A percentile compares a stretch with the other conserved stretches of the same genome.
Conservation (phyloP, 2,888 invertebrate genomes). For the Amiota communis region DNA sequence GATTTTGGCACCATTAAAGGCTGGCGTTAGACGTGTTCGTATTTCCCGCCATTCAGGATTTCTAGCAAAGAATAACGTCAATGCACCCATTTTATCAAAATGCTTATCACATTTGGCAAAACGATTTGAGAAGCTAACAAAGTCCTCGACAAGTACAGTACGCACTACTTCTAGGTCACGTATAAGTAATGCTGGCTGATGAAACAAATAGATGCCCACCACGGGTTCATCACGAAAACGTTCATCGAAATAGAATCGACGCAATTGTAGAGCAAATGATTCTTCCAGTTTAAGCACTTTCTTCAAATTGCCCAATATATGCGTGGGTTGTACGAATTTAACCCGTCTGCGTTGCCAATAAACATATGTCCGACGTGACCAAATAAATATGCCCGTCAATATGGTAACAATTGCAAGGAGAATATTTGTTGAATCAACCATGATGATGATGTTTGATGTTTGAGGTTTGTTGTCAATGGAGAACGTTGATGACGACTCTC, state of each 20-base stretch:
- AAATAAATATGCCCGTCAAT: slow-evolving; percentile 60
- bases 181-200: slow-evolving; percentile 73
- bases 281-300: slow-evolving; percentile 68
- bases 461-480: no score
- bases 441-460: slow-evolving; percentile 29
- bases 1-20: slow-evolving; percentile 73
- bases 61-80: slow-evolving; percentile 73
- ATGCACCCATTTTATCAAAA: slow-evolving; percentile 72
- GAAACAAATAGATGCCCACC: slow-evolving; percentile 73
- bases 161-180: slow-evolving; percentile 74
- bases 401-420: slow-evolving; percentile 63
- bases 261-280: slow-evolving; percentile 68
- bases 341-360: slow-evolving; percentile 72
- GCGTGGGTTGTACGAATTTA: slow-evolving; percentile 69
- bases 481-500: no score
- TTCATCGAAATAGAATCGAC: slow-evolving; percentile 69
- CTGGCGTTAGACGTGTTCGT: slow-evolving; percentile 73
- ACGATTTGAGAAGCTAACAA: slow-evolving; percentile 71
- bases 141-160: slow-evolving; percentile 74
- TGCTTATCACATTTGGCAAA: slow-evolving; percentile 65
- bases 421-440: slow-evolving; percentile 67
- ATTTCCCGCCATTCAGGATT: slow-evolving; percentile 74
- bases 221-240: slow-evolving; percentile 60
- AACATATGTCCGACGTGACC: slow-evolving; percentile 73
- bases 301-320: slow-evolving; percentile 73